Conservation (phyloP, 2,797 vertebrate species). For the Coendou prehensilis region DNA sequence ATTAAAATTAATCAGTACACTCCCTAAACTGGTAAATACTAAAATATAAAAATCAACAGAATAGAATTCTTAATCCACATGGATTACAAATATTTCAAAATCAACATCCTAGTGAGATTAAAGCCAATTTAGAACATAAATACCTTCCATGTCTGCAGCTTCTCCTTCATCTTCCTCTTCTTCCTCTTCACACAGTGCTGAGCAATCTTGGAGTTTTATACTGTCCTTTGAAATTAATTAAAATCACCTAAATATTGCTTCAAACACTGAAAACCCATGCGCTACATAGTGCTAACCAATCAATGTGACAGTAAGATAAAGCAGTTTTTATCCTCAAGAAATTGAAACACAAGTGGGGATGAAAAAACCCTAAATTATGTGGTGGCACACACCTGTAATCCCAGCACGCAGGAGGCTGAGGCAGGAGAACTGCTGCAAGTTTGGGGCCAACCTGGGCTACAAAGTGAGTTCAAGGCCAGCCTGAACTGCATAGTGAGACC, state of each 20-base stretch:
- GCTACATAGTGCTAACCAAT: slow-evolving; percentile 32
- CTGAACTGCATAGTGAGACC: not conserved
- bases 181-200: slow-evolving; percentile 91
- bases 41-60: slow-evolving; percentile 37
- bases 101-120: slow-evolving; percentile 30
- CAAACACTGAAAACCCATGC: not conserved
- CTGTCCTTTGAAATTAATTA: slow-evolving; percentile 89
- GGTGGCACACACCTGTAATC: no score
- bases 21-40: slow-evolving; percentile 12
- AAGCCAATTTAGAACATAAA: slow-evolving; percentile 57
- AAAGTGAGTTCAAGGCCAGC: not conserved
- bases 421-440: no score
- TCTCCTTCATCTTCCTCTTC: slow-evolving; percentile 97
- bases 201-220: slow-evolving; percentile 87
- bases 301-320: slow-evolving; percentile 48
- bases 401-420: no score
- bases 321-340: slow-evolving; percentile 50
- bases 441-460: not conserved
- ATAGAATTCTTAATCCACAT: slow-evolving; percentile 7
- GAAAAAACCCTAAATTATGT: not conserved
- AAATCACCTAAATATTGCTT: slow-evolving; percentile 71
- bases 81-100: slow-evolving; percentile 45
- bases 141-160: slow-evolving; percentile 99
- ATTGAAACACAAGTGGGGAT: not conserved
- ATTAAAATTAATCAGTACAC: slow-evolving; percentile 54